Evolutionary conservation across 2,113 vertebrate species (phyloP).

Genomic region (Eurypyga helias): DNA sequence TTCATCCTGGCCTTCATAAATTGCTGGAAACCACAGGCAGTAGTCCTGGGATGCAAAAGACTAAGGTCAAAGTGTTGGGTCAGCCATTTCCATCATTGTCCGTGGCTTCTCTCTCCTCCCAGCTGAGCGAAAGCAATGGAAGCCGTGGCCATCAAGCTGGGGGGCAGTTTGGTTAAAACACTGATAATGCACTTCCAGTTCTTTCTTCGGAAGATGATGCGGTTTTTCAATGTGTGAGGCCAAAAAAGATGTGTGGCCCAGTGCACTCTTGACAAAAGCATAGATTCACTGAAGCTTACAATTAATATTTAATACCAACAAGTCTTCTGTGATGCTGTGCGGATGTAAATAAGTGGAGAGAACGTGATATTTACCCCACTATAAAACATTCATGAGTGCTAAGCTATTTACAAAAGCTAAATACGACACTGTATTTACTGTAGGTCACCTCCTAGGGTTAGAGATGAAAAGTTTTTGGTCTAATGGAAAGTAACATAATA

Average conservation of each 20-base stretch:
- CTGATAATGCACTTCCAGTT: constrained; percentile 6
- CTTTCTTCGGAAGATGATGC: neutral
- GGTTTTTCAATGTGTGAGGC: constrained; percentile 48
- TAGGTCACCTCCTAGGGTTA: constrained; percentile 82
- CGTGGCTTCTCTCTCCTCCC: neutral
- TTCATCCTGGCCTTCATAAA: neutral
- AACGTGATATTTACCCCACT: constrained; percentile 84
- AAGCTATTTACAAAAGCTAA: constrained; percentile 84
- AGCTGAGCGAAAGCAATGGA: rapidly evolving
- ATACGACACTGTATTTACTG: constrained; percentile 83
- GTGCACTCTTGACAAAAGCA: constrained; percentile 77
- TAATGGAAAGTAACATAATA: constrained; percentile 79
- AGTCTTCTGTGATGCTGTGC: constrained; percentile 79
- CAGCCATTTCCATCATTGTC: neutral
- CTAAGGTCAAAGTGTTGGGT: neutral
- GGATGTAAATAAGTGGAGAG: constrained; percentile 88
- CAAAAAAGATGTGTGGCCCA: constrained; percentile 63
- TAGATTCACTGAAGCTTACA: constrained; percentile 78
- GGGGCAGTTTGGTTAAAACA: neutral
- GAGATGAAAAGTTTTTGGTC: constrained; percentile 77
- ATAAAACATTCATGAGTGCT: constrained; percentile 84
- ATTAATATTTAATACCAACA: constrained; percentile 86
- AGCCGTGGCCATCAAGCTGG: neutral
- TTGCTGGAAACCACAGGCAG: neutral
- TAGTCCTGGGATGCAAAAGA: neutral